A percentile compares a stretch with the other conserved stretches of the same genome.
phyloP scores from a whole-genome alignment of 2,113 vertebrate genomes.

The Malurus melanocephalus region DNA sequence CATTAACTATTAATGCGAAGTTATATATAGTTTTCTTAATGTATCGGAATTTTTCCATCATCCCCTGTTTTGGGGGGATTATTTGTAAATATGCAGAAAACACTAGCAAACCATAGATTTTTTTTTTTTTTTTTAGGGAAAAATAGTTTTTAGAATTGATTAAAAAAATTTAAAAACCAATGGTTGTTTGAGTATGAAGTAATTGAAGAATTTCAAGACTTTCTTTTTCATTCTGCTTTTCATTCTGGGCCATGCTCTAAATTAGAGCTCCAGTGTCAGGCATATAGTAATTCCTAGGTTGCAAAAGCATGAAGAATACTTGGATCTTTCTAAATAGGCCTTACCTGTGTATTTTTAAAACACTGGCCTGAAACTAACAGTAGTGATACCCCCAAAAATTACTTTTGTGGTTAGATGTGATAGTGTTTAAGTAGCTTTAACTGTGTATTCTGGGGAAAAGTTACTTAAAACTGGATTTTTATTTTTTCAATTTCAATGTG shows the following conservation, averaged over 20 bases:
- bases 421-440: background rate
- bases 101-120: background rate
- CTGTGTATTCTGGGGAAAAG: background rate
- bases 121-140: background rate
- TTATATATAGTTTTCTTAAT: background rate
- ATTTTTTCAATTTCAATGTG: background rate
- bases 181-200: background rate
- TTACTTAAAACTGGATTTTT: background rate
- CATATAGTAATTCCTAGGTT: background rate
- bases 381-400: background rate
- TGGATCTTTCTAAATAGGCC: background rate
- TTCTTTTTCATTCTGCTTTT: background rate
- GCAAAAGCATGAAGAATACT: background rate
- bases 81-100: background rate
- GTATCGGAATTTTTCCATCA: background rate
- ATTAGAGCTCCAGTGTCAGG: constrained; percentile 47
- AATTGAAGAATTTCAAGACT: background rate
- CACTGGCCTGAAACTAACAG: background rate
- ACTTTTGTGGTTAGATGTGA: background rate
- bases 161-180: background rate
- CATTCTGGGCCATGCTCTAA: constrained; percentile 24
- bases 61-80: constrained; percentile 38
- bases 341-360: background rate
- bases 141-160: background rate
- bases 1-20: constrained; percentile 48